phyloP scores from a whole-genome alignment of 2,797 vertebrate genomes.

The Coreius guichenoti region DNA sequence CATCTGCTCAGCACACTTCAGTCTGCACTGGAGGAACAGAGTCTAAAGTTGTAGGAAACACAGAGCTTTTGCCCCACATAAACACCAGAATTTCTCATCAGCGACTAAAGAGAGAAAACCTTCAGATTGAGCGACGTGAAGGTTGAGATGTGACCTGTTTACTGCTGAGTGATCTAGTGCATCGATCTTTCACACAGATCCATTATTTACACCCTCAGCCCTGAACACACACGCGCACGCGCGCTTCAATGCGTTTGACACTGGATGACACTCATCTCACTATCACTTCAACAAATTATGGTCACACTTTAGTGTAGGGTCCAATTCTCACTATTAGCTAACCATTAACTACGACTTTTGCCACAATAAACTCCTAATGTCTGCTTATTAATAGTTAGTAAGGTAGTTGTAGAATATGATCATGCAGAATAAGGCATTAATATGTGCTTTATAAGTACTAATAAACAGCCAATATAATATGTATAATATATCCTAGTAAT shows the following conservation, averaged over 20 bases:
- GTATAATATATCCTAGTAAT: background rate
- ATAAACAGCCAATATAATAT: background rate
- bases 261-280: background rate
- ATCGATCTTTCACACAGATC: background rate
- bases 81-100: background rate
- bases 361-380: too few species aligned
- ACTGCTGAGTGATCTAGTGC: background rate
- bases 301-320: background rate
- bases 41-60: background rate
- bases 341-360: background rate
- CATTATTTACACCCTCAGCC: conserved; percentile 6
- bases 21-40: background rate
- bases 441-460: too few species aligned
- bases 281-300: background rate
- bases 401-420: too few species aligned
- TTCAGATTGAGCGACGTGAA: conserved; percentile 7
- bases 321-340: background rate
- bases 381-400: too few species aligned
- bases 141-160: background rate
- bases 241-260: background rate
- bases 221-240: background rate
- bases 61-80: background rate
- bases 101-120: background rate
- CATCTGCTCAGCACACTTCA: conserved; percentile 7
- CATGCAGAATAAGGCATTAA: too few species aligned